A percentile compares a stretch with the other conserved stretches of the same genome.
Evolutionary conservation across 2,113 vertebrate species (phyloP).

Genomic region (Sinocyclocheilus maitianheensis): DNA sequence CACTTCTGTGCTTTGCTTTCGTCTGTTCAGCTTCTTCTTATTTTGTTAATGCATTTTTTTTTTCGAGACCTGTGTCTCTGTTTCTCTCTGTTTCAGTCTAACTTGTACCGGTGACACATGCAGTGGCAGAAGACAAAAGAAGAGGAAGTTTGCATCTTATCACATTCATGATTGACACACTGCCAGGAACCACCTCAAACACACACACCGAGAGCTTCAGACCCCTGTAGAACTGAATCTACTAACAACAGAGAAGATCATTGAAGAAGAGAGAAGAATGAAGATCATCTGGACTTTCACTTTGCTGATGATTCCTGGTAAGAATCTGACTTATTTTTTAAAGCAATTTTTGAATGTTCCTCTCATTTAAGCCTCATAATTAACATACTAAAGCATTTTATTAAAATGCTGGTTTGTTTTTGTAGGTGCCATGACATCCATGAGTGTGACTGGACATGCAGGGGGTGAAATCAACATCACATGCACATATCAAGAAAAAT

Average conservation of each 20-base stretch:
- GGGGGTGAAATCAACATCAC: conserved; percentile 59
- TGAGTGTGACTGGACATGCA: conserved; percentile 47
- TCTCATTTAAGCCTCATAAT: background rate
- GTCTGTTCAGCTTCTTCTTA: background rate
- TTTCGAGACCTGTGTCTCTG: no score
- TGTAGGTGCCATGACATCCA: background rate
- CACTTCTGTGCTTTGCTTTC: background rate
- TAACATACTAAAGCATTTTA: background rate
- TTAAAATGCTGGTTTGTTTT: background rate
- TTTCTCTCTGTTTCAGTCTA: no score
- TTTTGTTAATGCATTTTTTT: background rate
- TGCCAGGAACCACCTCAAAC: background rate
- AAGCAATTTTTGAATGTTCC: background rate
- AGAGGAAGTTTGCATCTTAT: background rate
- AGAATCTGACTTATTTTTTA: background rate
- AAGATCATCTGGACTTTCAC: background rate
- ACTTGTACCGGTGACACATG: no score
- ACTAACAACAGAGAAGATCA: background rate
- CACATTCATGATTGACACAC: background rate
- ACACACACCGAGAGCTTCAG: background rate
- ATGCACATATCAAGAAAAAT: conserved; percentile 29
- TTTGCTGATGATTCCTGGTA: background rate
- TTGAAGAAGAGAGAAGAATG: background rate
- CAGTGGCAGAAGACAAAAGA: background rate
- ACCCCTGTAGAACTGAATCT: background rate